Percentiles rank a stretch among this genome's conserved stretches.
Conservation (phyloP, 2,797 vertebrate genomes). For the Chelon labrosus region DNA sequence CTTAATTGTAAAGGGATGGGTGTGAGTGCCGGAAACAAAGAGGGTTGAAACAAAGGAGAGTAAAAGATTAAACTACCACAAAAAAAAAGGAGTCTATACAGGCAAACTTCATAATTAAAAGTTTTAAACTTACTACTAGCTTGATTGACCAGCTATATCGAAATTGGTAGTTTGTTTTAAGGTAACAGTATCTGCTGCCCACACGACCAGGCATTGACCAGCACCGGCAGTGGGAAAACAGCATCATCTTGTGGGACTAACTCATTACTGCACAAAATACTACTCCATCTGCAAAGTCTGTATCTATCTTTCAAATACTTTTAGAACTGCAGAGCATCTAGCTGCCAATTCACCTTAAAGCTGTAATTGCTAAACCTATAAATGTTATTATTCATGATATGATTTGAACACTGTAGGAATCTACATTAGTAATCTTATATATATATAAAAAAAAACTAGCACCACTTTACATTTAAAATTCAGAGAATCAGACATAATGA, state of each 20-base stretch:
- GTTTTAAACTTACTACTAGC: not conserved
- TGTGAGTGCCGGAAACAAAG: conserved; percentile 50
- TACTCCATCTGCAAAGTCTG: not conserved
- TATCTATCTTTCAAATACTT: not conserved
- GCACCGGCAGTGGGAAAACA: conserved; percentile 20
- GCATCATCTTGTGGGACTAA: conserved; percentile 43
- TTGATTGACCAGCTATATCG: not conserved
- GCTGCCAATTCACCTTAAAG: not conserved
- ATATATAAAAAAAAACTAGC: too few relatives aligned
- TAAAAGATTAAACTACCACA: not conserved
- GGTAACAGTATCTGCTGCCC: not conserved
- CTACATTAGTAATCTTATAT: not conserved
- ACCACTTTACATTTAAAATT: not conserved
- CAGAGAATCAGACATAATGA: not conserved
- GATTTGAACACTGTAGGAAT: not conserved
- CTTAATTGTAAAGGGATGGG: conserved; percentile 52
- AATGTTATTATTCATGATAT: not conserved
- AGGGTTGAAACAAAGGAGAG: conserved; percentile 15
- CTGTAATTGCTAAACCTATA: not conserved
- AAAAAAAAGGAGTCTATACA: not conserved
- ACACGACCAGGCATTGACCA: not conserved
- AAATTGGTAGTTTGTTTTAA: not conserved
- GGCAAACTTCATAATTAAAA: not conserved
- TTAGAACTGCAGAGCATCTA: not conserved
- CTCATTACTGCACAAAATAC: conserved; percentile 8